These are phyloP conservation scores for Apoda limacodes DNA, from an alignment of 2,888 invertebrate species.

Conservation along the genomic window DNA sequence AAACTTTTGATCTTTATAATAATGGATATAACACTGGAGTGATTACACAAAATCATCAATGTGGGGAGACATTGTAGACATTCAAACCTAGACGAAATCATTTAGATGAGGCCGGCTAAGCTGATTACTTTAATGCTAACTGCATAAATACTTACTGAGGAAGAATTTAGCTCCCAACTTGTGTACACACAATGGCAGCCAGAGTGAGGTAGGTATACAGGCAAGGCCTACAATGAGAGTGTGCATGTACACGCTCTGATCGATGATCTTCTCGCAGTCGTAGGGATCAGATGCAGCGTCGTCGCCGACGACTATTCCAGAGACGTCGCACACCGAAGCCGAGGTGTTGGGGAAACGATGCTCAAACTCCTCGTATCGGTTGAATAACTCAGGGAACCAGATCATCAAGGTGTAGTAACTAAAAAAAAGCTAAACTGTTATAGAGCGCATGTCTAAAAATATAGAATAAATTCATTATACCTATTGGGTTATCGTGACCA, in stretches of 20 bases:
- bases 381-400: constrained; percentile 92
- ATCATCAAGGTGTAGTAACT: constrained; percentile 93
- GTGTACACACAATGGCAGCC: constrained; percentile 83
- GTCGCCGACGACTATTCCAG: constrained; percentile 70
- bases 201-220: constrained; percentile 83
- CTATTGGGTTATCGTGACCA: no score
- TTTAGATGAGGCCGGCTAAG: not conserved
- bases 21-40: constrained; percentile 1
- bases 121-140: not conserved
- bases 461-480: no score
- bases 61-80: no score
- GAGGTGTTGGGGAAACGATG: constrained; percentile 72
- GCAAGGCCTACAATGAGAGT: constrained; percentile 84
- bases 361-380: constrained; percentile 84
- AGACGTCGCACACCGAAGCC: constrained; percentile 83
- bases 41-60: no score
- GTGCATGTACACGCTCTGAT: constrained; percentile 77
- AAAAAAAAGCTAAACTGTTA: no score
- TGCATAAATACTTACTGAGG: constrained; percentile 70
- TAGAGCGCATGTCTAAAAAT: no score
- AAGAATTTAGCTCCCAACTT: constrained; percentile 85
- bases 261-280: constrained; percentile 74
- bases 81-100: no score
- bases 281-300: constrained; percentile 54
- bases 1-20: not conserved